Percentiles rank a stretch among this genome's conserved stretches.
phyloP scores from a whole-genome alignment of 2,797 vertebrate genomes.

The Acanthornis magna region DNA sequence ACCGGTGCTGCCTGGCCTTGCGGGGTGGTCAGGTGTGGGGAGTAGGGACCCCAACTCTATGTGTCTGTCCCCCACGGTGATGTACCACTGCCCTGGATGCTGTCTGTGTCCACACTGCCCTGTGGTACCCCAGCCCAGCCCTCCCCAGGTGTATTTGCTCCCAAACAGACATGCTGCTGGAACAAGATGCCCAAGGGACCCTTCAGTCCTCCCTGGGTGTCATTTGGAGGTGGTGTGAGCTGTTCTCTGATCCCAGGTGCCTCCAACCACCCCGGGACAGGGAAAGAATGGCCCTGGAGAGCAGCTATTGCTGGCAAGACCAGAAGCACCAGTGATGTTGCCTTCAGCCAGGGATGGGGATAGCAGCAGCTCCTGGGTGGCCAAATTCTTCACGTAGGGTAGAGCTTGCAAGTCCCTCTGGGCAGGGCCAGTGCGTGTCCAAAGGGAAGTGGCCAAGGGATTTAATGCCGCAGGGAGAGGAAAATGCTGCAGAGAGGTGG shows the following conservation, averaged over 20 bases:
- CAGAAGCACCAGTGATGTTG: neutral
- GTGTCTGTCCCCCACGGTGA: neutral
- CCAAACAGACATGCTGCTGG: neutral
- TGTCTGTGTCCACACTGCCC: neutral
- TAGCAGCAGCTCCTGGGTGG: fast-evolving
- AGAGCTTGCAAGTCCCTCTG: neutral
- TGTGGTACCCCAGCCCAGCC: neutral
- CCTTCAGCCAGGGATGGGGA: neutral
- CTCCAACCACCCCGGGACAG: neutral
- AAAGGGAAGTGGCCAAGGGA: neutral
- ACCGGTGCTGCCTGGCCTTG: neutral
- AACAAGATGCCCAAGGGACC: neutral
- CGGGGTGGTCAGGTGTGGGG: neutral
- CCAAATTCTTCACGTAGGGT: neutral
- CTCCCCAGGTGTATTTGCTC: neutral
- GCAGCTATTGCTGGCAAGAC: neutral
- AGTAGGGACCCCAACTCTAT: neutral
- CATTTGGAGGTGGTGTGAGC: neutral
- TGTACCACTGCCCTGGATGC: neutral
- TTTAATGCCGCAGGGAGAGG: neutral
- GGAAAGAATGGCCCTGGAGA: neutral
- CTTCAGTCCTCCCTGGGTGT: neutral
- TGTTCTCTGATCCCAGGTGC: neutral
- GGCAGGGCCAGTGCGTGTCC: neutral
- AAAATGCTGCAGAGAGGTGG: neutral